Base-by-base conservation (phyloP, 1,140 invertebrate genomes). In the Phortica variegata region DNA sequence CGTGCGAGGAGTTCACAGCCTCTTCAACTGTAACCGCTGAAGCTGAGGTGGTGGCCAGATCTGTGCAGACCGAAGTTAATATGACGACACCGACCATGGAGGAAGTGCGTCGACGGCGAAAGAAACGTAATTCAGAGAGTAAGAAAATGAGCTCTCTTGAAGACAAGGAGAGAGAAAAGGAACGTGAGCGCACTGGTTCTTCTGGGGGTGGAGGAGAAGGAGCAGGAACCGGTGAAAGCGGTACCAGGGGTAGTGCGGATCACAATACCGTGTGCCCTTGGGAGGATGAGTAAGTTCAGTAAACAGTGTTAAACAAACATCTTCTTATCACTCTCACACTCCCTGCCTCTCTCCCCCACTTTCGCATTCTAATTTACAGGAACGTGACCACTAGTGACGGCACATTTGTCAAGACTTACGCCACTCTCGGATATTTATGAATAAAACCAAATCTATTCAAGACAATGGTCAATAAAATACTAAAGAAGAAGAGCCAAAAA, bases 231-330 rank as follows among this genome's bases (percentile, higher is more conserved):
- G 57, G 62, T 60, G 47, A 66, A 73, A 52, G 53, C 62, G 65
- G 18, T 33, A 37, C 31, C 38, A 40, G 21, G 32, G 37, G 45
- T 6, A 49, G 53, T 19, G 56, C 68, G 49, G 79, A 79, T 43
- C 75, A 78, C 49, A 87, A 86, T 79, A 86, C 90, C 76, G 85
- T 90, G 69, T 91, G 89, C 80, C 89, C 89, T 41, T 91, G 89
- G 89, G 89, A 91, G 82, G 88, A 91, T 76, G 88, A 90, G 89
- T 91, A 80, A 88, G n/a, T n/a, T n/a, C n/a, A n/a, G 88, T 89
- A 80, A 26, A 16, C 9, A 19, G n/a, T 8, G 10, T 9, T 40
- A 21, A 26, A 26, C 1, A 39, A 1, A n/a, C 2, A 42, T 3
- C 32, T 33, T 2, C 7, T 7, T 19, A 12, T 37, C 15, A 13